phyloP scores from a whole-genome alignment of 2,797 vertebrate genomes.

The Agapornis canus region DNA sequence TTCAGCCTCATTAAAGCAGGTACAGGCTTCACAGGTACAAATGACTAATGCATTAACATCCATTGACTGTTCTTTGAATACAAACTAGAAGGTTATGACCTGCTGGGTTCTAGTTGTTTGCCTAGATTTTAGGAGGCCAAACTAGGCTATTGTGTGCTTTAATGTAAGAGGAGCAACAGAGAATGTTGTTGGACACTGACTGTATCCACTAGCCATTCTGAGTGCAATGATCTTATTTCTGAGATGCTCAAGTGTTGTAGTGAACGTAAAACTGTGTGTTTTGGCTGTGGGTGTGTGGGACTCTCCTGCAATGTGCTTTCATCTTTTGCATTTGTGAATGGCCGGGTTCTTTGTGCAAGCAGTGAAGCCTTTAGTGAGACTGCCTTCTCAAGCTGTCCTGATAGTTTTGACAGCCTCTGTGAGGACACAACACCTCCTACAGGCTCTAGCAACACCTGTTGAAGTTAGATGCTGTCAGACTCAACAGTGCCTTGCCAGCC shows the following conservation, averaged over 20 bases:
- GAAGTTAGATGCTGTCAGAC: not conserved
- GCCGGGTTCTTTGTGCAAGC: not conserved
- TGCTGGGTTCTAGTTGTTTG: not conserved
- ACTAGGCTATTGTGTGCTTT: not conserved
- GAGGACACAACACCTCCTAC: slow-evolving; percentile 13
- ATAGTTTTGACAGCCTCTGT: not conserved
- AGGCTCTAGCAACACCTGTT: not conserved
- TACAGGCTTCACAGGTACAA: not conserved
- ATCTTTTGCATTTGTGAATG: not conserved
- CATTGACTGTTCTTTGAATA: not conserved
- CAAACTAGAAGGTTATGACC: not conserved
- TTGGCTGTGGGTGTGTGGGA: not conserved
- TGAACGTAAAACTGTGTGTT: not conserved
- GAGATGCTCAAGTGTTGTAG: not conserved
- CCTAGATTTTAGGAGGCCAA: not conserved
- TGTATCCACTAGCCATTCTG: not conserved
- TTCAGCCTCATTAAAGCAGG: not conserved
- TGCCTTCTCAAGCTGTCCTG: not conserved
- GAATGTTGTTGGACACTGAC: not conserved
- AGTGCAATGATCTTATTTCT: not conserved
- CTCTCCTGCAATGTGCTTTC: not conserved
- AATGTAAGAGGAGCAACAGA: not conserved
- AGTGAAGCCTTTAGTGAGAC: not conserved
- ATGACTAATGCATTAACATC: not conserved
- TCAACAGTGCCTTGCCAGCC: not conserved